Conservation (phyloP, 2,797 vertebrate genomes). For the Danio aesculapii region DNA sequence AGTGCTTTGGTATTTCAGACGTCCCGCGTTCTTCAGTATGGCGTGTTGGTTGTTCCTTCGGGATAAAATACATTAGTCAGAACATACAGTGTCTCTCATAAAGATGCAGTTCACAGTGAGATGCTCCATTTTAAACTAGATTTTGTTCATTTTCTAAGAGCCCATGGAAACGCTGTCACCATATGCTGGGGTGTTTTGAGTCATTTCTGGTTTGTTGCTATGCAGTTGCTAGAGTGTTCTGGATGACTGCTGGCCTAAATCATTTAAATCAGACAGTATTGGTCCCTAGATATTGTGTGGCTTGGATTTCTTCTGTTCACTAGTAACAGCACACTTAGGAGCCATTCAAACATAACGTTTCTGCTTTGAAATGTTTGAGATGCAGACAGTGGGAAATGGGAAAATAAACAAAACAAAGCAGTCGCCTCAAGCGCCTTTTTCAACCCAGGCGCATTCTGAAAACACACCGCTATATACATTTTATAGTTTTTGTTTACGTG, state of each 20-base stretch:
- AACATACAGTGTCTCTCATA: background rate
- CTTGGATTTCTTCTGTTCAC: background rate
- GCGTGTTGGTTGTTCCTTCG: conserved; percentile 10
- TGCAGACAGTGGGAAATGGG: too few species aligned
- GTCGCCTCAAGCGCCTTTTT: too few species aligned
- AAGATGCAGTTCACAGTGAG: background rate
- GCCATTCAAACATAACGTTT: too few species aligned
- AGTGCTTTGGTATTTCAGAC: conserved; percentile 10
- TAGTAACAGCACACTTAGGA: background rate
- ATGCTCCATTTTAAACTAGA: background rate
- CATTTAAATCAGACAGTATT: background rate
- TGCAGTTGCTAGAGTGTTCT: background rate
- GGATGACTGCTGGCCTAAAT: background rate
- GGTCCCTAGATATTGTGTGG: background rate
- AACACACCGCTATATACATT: too few species aligned
- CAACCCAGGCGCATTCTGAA: too few species aligned
- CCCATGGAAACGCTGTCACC: background rate
- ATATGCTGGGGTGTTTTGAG: background rate
- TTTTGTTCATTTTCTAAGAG: background rate
- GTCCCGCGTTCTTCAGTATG: conserved; percentile 6
- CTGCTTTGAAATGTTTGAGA: too few species aligned
- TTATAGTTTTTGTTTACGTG: too few species aligned
- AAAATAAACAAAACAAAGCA: too few species aligned
- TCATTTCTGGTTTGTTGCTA: background rate
- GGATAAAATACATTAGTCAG: background rate